phyloP scores from a whole-genome alignment of 2,888 invertebrate genomes.

The Neuroscelio doddi region DNA sequence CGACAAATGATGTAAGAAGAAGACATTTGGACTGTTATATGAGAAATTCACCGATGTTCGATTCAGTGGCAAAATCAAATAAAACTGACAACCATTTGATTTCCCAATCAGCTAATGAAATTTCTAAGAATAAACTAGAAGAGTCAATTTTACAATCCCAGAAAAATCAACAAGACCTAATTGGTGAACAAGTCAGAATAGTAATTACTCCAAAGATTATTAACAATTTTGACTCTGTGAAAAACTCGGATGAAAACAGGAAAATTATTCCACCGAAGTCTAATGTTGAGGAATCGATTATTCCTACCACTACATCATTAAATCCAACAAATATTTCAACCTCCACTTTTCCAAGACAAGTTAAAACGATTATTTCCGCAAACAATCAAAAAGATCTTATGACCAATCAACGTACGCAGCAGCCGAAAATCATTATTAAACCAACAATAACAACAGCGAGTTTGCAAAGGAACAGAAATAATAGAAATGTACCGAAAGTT shows the following conservation, averaged over 20 bases:
- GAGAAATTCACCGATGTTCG: too few relatives aligned
- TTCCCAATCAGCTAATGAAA: too few relatives aligned
- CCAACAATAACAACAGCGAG: constrained; percentile 57
- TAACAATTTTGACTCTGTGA: neutral
- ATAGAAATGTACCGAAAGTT: constrained; percentile 63
- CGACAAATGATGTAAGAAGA: too few relatives aligned
- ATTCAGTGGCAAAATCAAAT: too few relatives aligned
- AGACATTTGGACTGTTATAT: too few relatives aligned
- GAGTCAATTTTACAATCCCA: too few relatives aligned
- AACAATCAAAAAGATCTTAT: neutral
- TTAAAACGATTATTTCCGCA: neutral
- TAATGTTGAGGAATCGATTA: too few relatives aligned
- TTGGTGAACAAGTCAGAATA: constrained; percentile 33
- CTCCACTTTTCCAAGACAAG: constrained; percentile 26
- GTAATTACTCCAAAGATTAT: constrained; percentile 33
- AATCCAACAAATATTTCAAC: neutral
- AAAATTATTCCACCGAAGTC: neutral
- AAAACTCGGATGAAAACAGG: neutral
- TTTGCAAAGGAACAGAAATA: constrained; percentile 56
- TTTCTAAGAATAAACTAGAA: too few relatives aligned
- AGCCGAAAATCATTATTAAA: constrained; percentile 68
- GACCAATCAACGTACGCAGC: constrained; percentile 47
- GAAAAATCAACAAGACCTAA: neutral
- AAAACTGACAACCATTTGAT: too few relatives aligned
- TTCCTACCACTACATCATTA: too few relatives aligned